These are phyloP conservation scores for Vulpes ferrilata DNA, from an alignment of 2,113 vertebrate genomes.

Conservation along the genomic window DNA sequence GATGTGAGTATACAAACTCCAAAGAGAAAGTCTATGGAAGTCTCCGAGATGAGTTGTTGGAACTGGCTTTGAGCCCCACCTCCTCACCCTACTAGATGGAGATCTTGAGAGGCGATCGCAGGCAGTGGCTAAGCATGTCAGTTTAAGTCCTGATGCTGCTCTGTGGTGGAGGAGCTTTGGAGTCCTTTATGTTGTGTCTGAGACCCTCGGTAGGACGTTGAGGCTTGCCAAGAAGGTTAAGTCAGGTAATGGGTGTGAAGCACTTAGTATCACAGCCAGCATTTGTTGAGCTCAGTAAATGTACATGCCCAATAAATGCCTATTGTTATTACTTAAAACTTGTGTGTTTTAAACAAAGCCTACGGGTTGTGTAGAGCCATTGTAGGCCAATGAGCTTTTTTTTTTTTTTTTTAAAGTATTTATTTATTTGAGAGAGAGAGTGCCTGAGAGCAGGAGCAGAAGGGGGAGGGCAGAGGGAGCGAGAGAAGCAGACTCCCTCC, in stretches of 20 bases:
- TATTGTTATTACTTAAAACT: neutral
- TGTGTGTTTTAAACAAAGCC: constrained; percentile 15
- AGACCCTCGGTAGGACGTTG: neutral
- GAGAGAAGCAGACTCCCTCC: too few species aligned
- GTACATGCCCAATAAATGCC: neutral
- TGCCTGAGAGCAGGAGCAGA: neutral
- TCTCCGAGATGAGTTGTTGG: neutral
- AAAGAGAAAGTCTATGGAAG: neutral
- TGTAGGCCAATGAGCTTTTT: neutral
- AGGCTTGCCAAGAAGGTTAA: neutral
- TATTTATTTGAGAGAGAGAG: neutral
- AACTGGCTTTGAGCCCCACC: neutral
- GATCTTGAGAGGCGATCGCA: neutral
- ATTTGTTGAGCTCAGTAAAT: neutral
- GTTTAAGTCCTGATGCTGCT: neutral
- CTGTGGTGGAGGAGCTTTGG: neutral
- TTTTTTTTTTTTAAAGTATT: neutral
- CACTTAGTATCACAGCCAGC: neutral
- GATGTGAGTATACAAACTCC: neutral
- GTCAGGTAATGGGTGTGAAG: neutral
- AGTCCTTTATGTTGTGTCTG: neutral
- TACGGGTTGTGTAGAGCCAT: neutral
- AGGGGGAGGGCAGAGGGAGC: neutral
- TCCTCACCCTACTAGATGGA: neutral
- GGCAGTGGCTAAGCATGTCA: neutral